A percentile compares a stretch with the other conserved stretches of the same genome.
Evolutionary conservation across 2,113 vertebrate species (phyloP).

Genomic region (Ellobius talpinus): DNA sequence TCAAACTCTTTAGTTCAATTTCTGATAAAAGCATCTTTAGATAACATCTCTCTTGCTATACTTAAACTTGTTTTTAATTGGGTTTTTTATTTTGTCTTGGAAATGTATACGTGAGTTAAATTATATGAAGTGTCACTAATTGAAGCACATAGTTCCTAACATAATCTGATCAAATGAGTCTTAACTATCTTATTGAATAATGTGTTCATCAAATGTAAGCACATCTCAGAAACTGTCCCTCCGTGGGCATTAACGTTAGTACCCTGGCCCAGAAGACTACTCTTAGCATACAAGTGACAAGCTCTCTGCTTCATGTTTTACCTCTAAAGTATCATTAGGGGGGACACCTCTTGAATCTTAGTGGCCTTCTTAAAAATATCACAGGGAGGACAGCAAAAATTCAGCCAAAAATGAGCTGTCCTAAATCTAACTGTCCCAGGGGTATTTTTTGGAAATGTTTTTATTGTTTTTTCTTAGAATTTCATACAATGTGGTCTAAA

Average conservation of each 20-base stretch:
- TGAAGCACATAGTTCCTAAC: neutral
- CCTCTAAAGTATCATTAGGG: neutral
- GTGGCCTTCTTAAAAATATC: neutral
- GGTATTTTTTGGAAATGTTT: neutral
- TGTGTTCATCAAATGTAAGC: neutral
- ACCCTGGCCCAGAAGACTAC: neutral
- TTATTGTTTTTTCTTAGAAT: neutral
- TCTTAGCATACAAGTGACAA: neutral
- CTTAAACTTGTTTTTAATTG: constrained; percentile 26
- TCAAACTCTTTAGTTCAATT: neutral
- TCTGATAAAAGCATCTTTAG: constrained; percentile 27
- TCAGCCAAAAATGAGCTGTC: neutral
- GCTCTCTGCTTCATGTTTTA: neutral
- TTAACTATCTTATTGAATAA: constrained; percentile 30
- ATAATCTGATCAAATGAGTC: constrained; percentile 7
- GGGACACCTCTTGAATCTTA: neutral
- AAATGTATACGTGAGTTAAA: constrained; percentile 19
- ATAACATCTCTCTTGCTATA: neutral
- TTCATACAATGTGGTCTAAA: neutral
- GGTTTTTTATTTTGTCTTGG: neutral
- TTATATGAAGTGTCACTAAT: neutral
- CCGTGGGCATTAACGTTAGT: neutral
- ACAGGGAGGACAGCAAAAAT: neutral
- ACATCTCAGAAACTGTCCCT: neutral
- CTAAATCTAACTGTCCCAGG: neutral